These are phyloP conservation scores for Diarsia brunnea DNA, from an alignment of 2,888 invertebrate species.

Conservation along the genomic window DNA sequence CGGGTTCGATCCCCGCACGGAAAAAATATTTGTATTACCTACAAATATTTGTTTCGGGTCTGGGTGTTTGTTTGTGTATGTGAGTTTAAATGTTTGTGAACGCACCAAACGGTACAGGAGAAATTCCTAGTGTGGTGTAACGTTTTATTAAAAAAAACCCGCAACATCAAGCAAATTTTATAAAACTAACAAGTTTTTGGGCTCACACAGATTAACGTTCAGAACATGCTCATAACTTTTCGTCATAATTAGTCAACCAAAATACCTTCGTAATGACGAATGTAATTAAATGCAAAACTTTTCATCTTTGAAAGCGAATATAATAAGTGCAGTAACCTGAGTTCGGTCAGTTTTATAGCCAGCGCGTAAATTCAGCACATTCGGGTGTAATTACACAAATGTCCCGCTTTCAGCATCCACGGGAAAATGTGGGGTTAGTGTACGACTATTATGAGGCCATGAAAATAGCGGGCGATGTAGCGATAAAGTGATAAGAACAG, in stretches of 20 bases:
- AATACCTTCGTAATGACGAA: not conserved
- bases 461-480: constrained; percentile 7
- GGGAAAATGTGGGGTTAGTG: constrained; percentile 48
- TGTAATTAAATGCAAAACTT: not conserved
- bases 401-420: constrained; percentile 36
- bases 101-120: too few species aligned
- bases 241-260: not conserved
- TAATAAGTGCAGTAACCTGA: constrained; percentile 17
- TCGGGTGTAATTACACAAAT: constrained; percentile 56
- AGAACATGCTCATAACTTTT: not conserved
- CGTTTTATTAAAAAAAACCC: too few species aligned
- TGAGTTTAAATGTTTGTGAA: too few species aligned
- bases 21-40: too few species aligned
- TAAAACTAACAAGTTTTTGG: not conserved
- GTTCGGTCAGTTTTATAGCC: constrained; percentile 38
- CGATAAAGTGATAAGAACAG: not conserved
- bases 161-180: too few species aligned
- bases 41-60: too few species aligned
- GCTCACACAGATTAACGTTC: not conserved
- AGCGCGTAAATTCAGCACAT: constrained; percentile 39
- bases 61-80: too few species aligned
- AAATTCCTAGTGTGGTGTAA: too few species aligned
- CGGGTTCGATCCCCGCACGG: too few species aligned
- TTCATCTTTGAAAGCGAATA: constrained; percentile 5
- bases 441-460: constrained; percentile 33